A percentile compares a stretch with the other conserved stretches of the same genome.
These are phyloP conservation scores for Onchidella celtica DNA, from an alignment of 2,888 invertebrate genomes.

Conservation along the genomic window DNA sequence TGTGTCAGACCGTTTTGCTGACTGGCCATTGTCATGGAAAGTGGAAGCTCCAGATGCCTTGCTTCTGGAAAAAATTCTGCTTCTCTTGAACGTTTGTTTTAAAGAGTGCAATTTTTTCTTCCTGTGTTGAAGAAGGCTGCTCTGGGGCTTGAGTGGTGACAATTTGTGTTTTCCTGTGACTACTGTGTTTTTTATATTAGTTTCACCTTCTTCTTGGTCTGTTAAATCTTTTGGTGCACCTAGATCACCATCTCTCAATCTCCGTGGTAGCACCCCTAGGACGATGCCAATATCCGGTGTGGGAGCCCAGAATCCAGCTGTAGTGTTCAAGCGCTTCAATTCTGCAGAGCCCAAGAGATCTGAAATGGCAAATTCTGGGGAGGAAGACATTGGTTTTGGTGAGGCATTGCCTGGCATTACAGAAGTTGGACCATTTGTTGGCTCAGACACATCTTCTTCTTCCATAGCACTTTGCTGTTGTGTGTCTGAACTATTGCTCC, in stretches of 20 bases:
- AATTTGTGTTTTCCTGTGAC: neutral
- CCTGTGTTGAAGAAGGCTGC: slow-evolving; percentile 30
- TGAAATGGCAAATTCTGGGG: slow-evolving; percentile 22
- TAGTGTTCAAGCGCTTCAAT: slow-evolving; percentile 41
- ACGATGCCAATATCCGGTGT: slow-evolving; percentile 27
- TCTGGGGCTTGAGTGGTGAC: slow-evolving; percentile 30
- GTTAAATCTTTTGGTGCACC: neutral
- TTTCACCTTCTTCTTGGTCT: neutral
- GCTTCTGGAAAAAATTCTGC: neutral
- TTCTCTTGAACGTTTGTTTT: slow-evolving; percentile 1
- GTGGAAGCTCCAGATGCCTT: too few species aligned
- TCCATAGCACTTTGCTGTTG: neutral
- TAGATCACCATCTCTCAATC: neutral
- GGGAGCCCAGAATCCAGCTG: slow-evolving; percentile 45
- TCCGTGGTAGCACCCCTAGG: neutral
- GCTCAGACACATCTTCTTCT: neutral
- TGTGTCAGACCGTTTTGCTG: neutral
- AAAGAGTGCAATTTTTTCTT: slow-evolving; percentile 33
- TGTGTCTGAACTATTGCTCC: too few species aligned
- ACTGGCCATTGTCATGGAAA: too few species aligned
- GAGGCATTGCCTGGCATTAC: neutral
- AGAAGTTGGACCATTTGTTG: too few species aligned
- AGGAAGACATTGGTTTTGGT: neutral
- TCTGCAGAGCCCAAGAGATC: slow-evolving; percentile 39
- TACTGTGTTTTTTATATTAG: neutral